Evolutionary conservation across 1,140 invertebrate species (phyloP).

Genomic region (Trachymyrmex cornetzi): DNA sequence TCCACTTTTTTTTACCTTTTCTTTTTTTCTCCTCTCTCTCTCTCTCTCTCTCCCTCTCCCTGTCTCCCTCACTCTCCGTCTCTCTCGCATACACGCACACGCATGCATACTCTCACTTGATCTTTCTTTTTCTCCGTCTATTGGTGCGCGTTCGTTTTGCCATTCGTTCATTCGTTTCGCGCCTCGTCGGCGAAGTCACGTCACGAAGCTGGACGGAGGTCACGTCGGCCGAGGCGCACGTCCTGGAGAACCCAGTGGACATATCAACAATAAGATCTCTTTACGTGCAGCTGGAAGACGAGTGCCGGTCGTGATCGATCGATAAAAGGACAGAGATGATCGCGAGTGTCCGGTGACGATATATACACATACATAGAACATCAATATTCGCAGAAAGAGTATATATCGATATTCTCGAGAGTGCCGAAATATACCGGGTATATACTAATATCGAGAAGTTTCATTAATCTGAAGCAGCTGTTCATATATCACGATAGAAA

Average conservation of each 20-base stretch:
- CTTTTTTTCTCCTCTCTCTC: constrained; percentile 33
- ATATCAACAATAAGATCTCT: constrained; percentile 3
- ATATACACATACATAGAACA: constrained; percentile 35
- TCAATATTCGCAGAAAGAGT: constrained; percentile 46
- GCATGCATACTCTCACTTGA: constrained; percentile 6
- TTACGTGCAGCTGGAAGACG: constrained; percentile 35
- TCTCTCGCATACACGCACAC: not conserved
- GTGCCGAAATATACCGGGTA: constrained; percentile 48
- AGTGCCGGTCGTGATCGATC: constrained; percentile 69
- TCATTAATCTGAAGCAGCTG: constrained; percentile 32
- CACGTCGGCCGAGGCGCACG: constrained; percentile 62
- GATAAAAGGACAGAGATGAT: constrained; percentile 75
- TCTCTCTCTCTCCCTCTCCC: not conserved
- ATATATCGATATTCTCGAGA: constrained; percentile 54
- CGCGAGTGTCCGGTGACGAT: constrained; percentile 81
- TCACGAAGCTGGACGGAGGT: constrained; percentile 60
- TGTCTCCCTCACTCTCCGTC: not conserved
- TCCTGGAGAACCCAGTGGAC: constrained; percentile 31
- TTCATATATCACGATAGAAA: constrained; percentile 22
- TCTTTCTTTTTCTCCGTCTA: constrained; percentile 37
- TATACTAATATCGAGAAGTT: not conserved
- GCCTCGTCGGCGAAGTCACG: constrained; percentile 60
- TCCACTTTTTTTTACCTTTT: constrained; percentile 62
- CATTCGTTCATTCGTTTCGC: constrained; percentile 69
- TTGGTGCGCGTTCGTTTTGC: constrained; percentile 12